Conservation (phyloP, 2,888 invertebrate genomes). For the Parnassius glacialis region DNA sequence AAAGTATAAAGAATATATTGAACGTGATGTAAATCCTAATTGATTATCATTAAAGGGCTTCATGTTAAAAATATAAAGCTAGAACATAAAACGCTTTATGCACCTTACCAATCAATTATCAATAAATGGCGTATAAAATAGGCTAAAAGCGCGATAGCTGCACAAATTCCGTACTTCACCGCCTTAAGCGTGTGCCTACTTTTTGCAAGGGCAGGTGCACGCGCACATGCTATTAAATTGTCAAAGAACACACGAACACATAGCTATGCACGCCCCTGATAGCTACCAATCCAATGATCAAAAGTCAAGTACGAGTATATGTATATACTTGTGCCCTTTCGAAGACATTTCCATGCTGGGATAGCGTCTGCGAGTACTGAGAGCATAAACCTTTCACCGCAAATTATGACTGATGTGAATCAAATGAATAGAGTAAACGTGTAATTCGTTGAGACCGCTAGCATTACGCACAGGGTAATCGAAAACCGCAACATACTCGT, state of each 20-base stretch:
- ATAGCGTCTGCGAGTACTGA: slow-evolving; percentile 33
- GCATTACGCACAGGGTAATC: slow-evolving; percentile 61
- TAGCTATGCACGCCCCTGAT: slow-evolving; percentile 53
- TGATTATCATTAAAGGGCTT: slow-evolving; percentile 19
- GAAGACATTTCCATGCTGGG: slow-evolving; percentile 27
- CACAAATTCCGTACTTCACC: slow-evolving; percentile 75
- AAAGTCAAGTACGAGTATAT: slow-evolving; percentile 49
- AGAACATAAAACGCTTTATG: slow-evolving; percentile 52
- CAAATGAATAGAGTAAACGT: slow-evolving; percentile 46
- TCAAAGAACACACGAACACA: slow-evolving; percentile 71
- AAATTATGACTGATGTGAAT: slow-evolving; percentile 41
- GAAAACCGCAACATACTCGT: slow-evolving; percentile 68
- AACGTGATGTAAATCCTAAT: slow-evolving; percentile 16
- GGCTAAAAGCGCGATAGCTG: slow-evolving; percentile 62
- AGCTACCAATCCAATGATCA: slow-evolving; percentile 67
- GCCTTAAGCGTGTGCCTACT: slow-evolving; percentile 76
- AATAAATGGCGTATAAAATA: slow-evolving; percentile 76
- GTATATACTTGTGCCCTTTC: slow-evolving; percentile 21
- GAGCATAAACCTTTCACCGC: slow-evolving; percentile 44
- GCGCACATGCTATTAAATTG: slow-evolving; percentile 80
- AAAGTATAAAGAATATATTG: background rate
- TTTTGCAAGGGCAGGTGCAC: slow-evolving; percentile 77
- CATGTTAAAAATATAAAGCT: slow-evolving; percentile 46
- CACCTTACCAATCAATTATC: slow-evolving; percentile 79
- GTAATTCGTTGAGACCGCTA: slow-evolving; percentile 44